Percentiles rank a stretch among this genome's conserved stretches.
These are phyloP conservation scores for Panzeria rudis DNA, from an alignment of 2,888 invertebrate species.

Conservation along the genomic window DNA sequence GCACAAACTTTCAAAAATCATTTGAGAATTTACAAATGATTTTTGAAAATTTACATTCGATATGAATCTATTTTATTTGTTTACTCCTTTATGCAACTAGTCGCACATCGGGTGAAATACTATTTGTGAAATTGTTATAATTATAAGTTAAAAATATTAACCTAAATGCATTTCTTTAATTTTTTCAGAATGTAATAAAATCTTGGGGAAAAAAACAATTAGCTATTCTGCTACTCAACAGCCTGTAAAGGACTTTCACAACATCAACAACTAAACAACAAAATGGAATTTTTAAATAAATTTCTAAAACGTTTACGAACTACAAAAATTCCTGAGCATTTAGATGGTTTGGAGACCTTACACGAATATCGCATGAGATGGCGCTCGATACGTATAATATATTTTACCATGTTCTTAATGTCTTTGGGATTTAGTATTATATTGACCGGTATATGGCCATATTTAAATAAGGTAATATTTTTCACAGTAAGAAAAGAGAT, in stretches of 20 bases:
- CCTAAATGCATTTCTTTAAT: background rate
- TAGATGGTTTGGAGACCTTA: constrained; percentile 87
- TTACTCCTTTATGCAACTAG: too few species aligned
- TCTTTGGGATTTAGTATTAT: constrained; percentile 94
- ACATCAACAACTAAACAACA: constrained; percentile 2
- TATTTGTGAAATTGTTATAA: too few species aligned
- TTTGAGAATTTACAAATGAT: too few species aligned
- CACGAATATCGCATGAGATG: constrained; percentile 89
- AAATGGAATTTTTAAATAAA: constrained; percentile 76
- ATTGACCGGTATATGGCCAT: constrained; percentile 94
- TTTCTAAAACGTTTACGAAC: constrained; percentile 74
- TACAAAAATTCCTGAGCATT: constrained; percentile 77
- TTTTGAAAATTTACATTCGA: too few species aligned
- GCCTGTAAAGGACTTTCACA: constrained; percentile 11
- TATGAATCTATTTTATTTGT: too few species aligned
- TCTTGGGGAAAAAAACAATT: too few species aligned
- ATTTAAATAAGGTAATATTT: constrained; percentile 89
- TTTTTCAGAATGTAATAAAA: constrained; percentile 7
- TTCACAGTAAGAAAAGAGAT: background rate
- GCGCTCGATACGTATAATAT: constrained; percentile 91
- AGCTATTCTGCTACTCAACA: constrained; percentile 24
- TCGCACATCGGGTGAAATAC: too few species aligned
- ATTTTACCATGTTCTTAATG: constrained; percentile 96
- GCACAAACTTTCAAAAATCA: too few species aligned
- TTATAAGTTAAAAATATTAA: too few species aligned